Base-by-base conservation (phyloP, 2,888 invertebrate species). In the Drosophila nigricruria region DNA sequence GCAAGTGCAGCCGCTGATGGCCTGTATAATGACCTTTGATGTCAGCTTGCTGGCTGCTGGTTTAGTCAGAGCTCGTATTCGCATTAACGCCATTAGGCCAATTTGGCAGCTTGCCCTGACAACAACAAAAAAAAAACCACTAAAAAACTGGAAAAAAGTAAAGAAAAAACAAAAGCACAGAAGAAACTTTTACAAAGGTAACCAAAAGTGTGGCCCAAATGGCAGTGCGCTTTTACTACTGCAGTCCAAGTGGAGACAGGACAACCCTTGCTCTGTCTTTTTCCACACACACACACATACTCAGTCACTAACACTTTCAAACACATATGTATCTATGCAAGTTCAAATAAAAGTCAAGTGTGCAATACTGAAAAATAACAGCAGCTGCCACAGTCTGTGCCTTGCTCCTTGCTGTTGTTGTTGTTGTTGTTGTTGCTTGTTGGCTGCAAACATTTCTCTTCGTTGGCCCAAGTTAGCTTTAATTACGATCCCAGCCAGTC, bases 41-140 rank as follows among this genome's bases (percentile, higher is more conserved):
- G 82, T 71, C 75, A 70, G 75, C 70, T 66, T 64, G 52, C 56
- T 72, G 73, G 53, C 53, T 59, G 73, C 70, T 83, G 85, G 62
- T 54, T 86, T 70, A 79, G 74, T 78, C 66, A 12, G 68, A 73
- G 57, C 89, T 90, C 88, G 90, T 86, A 87, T 87, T 89, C 90
- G 82, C 82, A 86, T 86, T 90, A 86, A 86, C 89, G 90, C 86
- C 90, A 90, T 86, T 90, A 86, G 82, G 88, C 88, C 86, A 86
- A 90, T 86, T 86, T 86, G 86, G 90, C 86, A 86, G 50, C 70
- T 67, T 86, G 86, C 86, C 86, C 89, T 77, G 70, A 52, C 68
- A 78, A 57, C n/a, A n/a, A n/a, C n/a, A n/a, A 70, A 66, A 47
- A 27, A 5, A 2, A 25, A 62, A 45, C 52, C 43, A 45, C 1